Conservation (phyloP, 2,888 invertebrate species). For the Didymodactylos carnosus region DNA sequence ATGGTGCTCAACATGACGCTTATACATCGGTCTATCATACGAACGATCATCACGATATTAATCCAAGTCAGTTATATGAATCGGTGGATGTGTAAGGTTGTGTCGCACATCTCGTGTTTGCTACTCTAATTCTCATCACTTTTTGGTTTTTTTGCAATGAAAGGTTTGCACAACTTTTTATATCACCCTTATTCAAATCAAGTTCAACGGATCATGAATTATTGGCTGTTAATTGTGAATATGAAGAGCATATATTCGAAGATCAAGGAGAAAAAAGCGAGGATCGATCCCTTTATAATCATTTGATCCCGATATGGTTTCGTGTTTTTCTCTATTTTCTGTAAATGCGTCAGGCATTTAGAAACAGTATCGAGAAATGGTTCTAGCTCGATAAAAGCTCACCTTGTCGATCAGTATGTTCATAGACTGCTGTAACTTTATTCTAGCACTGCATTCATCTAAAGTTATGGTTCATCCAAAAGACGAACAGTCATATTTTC, state of each 20-base stretch:
- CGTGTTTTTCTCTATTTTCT: no score
- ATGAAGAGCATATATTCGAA: constrained; percentile 70
- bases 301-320: no score
- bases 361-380: no score
- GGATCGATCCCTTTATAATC: no score
- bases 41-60: constrained; percentile 74
- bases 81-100: constrained; percentile 58
- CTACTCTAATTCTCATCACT: not conserved
- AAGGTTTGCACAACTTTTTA: constrained; percentile 92
- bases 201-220: constrained; percentile 66
- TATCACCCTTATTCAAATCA: constrained; percentile 73
- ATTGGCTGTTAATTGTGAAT: constrained; percentile 84
- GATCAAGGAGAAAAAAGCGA: no score
- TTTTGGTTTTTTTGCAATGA: constrained; percentile 15
- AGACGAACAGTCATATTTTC: no score
- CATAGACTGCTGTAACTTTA: no score
- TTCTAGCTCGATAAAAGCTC: no score
- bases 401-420: no score
- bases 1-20: constrained; percentile 80
- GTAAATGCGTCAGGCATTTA: no score
- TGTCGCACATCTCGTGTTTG: not conserved
- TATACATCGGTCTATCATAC: constrained; percentile 74
- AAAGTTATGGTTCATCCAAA: no score
- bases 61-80: constrained; percentile 54
- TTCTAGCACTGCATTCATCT: no score